Conservation (phyloP, 2,113 vertebrate genomes). For the Tautogolabrus adspersus region DNA sequence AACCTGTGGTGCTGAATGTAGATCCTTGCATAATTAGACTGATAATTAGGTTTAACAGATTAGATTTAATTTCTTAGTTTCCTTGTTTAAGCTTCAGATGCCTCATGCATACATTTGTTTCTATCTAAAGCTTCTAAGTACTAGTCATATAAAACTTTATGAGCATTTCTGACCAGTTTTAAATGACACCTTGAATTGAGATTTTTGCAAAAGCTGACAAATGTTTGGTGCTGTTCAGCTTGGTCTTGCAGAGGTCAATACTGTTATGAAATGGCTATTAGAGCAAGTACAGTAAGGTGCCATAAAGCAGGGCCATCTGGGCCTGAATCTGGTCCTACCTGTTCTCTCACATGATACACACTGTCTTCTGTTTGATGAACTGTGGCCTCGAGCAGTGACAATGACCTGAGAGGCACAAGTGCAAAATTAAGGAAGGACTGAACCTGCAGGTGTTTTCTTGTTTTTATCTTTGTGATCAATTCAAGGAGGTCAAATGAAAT, state of each 20-base stretch:
- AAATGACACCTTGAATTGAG: constrained; percentile 2
- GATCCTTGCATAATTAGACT: constrained; percentile 18
- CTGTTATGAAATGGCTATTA: neutral
- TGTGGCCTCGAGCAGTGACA: constrained; percentile 54
- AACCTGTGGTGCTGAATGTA: constrained; percentile 22
- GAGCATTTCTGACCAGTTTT: constrained; percentile 42
- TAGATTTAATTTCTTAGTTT: constrained; percentile 28
- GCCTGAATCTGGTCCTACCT: constrained; percentile 70
- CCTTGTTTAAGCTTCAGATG: constrained; percentile 23
- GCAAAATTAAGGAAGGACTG: constrained; percentile 16
- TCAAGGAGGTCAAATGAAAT: neutral
- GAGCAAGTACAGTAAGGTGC: constrained; percentile 28
- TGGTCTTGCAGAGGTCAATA: neutral
- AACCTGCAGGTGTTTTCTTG: constrained; percentile 16
- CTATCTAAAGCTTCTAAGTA: constrained; percentile 41
- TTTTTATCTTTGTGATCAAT: neutral
- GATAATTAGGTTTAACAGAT: constrained; percentile 41
- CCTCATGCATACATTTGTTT: constrained; percentile 43
- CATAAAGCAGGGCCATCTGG: constrained; percentile 43
- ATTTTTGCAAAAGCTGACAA: constrained; percentile 5
- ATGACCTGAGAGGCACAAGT: constrained; percentile 46
- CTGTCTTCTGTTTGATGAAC: constrained; percentile 39
- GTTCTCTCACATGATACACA: constrained; percentile 59
- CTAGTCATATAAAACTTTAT: constrained; percentile 1
- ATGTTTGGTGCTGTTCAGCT: constrained; percentile 12